These are phyloP conservation scores for Rosalia funebris DNA, from an alignment of 2,888 invertebrate genomes.

Conservation along the genomic window DNA sequence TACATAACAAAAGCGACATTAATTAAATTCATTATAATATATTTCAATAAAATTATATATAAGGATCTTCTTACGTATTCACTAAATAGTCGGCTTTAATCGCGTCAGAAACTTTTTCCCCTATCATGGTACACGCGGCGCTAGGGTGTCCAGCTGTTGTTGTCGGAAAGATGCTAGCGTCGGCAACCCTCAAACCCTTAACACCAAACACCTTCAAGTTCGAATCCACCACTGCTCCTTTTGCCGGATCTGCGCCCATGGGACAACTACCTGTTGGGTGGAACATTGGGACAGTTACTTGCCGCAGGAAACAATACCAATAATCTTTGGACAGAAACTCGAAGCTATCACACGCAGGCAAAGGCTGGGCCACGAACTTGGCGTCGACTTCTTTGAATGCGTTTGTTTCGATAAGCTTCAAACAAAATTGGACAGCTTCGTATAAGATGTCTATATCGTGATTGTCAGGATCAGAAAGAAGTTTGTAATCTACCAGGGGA, in stretches of 20 bases:
- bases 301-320: slow-evolving; percentile 41
- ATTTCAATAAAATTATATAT: too few relatives aligned
- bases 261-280: slow-evolving; percentile 37
- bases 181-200: slow-evolving; percentile 69
- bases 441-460: slow-evolving; percentile 66
- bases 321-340: slow-evolving; percentile 30
- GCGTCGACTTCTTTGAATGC: slow-evolving; percentile 67
- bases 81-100: slow-evolving; percentile 39
- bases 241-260: slow-evolving; percentile 73
- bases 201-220: slow-evolving; percentile 71
- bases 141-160: slow-evolving; percentile 74
- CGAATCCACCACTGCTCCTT: slow-evolving; percentile 71
- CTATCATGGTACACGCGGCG: slow-evolving; percentile 75
- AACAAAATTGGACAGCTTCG: slow-evolving; percentile 64
- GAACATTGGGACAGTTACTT: slow-evolving; percentile 33
- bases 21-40: too few relatives aligned
- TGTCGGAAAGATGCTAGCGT: slow-evolving; percentile 73
- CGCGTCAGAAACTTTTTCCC: slow-evolving; percentile 73
- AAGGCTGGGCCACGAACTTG: slow-evolving; percentile 52
- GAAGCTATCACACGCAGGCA: slow-evolving; percentile 31
- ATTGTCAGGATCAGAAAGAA: slow-evolving; percentile 67
- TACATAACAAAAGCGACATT: too few relatives aligned
- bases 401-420: slow-evolving; percentile 64
- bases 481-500: slow-evolving; percentile 74
- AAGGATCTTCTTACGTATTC: too few relatives aligned